Evolutionary conservation across 2,888 invertebrate genomes (phyloP).

Genomic region (Lymantria dispar): DNA sequence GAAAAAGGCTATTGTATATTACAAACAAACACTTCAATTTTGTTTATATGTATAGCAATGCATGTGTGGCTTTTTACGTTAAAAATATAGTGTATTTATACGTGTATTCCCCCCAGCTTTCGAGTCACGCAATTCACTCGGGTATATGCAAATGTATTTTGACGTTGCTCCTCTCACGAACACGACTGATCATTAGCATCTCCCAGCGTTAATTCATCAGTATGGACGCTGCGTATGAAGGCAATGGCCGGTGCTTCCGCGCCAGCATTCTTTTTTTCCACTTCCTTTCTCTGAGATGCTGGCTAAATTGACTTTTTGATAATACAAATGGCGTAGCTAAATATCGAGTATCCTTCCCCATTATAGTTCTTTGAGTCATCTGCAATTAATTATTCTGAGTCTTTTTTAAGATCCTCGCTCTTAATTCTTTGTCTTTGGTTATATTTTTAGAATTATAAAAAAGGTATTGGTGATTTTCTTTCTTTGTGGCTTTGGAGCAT

Average conservation of each 20-base stretch:
- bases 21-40: no score
- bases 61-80: neutral
- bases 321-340: no score
- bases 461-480: no score
- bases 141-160: slow-evolving; percentile 24
- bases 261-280: slow-evolving; percentile 58
- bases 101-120: slow-evolving; percentile 12
- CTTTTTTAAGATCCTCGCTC: no score
- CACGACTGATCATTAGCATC: slow-evolving; percentile 52
- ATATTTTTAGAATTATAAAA: no score
- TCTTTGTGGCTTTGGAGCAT: no score
- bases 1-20: no score
- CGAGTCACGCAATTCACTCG: slow-evolving; percentile 34
- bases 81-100: neutral
- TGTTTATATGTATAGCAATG: neutral
- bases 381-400: no score
- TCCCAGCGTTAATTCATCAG: slow-evolving; percentile 46
- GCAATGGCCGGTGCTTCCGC: slow-evolving; percentile 70
- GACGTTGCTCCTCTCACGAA: slow-evolving; percentile 39
- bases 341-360: no score
- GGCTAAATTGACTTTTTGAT: neutral
- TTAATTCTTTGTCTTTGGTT: no score
- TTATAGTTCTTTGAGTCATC: no score
- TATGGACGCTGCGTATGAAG: slow-evolving; percentile 56
- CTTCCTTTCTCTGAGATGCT: slow-evolving; percentile 52